Evolutionary conservation across 2,797 vertebrate species (phyloP), one percentile per base, ranked within the genome.

Genomic region (Urophycis tenuis): DNA sequence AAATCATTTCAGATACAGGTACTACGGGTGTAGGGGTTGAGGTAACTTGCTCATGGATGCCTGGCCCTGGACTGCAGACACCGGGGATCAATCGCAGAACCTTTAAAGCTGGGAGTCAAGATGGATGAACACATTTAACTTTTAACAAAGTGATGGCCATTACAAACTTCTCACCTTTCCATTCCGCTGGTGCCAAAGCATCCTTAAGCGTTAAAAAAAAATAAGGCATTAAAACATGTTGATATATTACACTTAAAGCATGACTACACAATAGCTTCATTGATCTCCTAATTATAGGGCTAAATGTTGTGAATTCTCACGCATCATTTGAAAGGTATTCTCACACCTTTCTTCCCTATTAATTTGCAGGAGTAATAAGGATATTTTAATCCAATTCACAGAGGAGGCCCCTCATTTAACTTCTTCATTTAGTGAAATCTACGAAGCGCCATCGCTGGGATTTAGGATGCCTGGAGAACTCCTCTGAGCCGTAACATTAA

Each of bases 311-410:
- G 87, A 86, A 90, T 89, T 88, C 86, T 84, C 76, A 81, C 84
- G 25, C 88, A 89, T 88, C 87, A 85, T 87, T 89, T 89, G 88
- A 90, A 92, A 90, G 83, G 89, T 88, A 91, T 90, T 90, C 88
- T 89, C 82, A 81, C 80, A 75, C 77, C 53, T 75, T 71, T 78
- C 74, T 53, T 79, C 72, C 81, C 76, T 32, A 53, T 72, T 86
- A 79, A 87, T 90, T 89, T 89, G 70, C 81, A 0, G 33, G 74
- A 81, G 88, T 88, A 87, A 90, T 87, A 77, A 80, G 78, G 76
- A 85, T 85, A 87, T 91, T 91, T 89, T 88, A 92, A 91, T 89
- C 86, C 87, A 90, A 88, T 90, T 85, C 83, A 79, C 86, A 85
- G 79, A 85, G 83, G 87, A 90, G 86, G 80, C 53, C 30, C 82